Conservation (phyloP, 2,888 invertebrate genomes). For the Chymomyza procnemis region DNA sequence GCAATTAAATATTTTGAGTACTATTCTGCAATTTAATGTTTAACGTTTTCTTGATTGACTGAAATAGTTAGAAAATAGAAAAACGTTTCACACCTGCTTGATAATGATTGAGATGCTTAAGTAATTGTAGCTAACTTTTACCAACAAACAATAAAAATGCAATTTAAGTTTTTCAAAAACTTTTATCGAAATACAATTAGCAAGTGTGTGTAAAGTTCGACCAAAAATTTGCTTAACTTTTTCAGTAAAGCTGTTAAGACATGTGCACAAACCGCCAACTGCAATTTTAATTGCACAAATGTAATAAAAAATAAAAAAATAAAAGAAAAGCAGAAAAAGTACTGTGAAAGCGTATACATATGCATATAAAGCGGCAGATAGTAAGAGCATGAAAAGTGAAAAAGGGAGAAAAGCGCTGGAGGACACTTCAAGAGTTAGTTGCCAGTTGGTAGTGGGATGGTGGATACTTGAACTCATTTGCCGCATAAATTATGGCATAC, state of each 20-base stretch:
- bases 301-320: too few relatives aligned
- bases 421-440: conserved; percentile 35
- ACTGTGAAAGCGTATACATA: too few relatives aligned
- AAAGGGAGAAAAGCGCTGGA: conserved; percentile 2
- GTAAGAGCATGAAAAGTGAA: neutral
- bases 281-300: conserved; percentile 70
- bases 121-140: too few relatives aligned
- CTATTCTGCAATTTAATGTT: too few relatives aligned
- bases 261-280: conserved; percentile 69
- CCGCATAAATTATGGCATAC: conserved; percentile 64
- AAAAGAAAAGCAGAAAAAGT: conserved; percentile 12
- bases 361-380: too few relatives aligned
- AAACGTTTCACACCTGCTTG: too few relatives aligned
- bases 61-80: too few relatives aligned
- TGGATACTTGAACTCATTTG: conserved; percentile 65
- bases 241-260: conserved; percentile 12
- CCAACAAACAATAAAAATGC: too few relatives aligned
- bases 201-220: neutral
- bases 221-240: neutral
- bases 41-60: too few relatives aligned
- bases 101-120: too few relatives aligned
- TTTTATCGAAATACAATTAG: neutral
- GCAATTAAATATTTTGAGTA: too few relatives aligned
- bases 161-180: too few relatives aligned
- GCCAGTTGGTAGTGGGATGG: conserved; percentile 15